A percentile compares a stretch with the other conserved stretches of the same genome.
phyloP scores from a whole-genome alignment of 2,888 invertebrate species.

The Drosophila austrosaltans region DNA sequence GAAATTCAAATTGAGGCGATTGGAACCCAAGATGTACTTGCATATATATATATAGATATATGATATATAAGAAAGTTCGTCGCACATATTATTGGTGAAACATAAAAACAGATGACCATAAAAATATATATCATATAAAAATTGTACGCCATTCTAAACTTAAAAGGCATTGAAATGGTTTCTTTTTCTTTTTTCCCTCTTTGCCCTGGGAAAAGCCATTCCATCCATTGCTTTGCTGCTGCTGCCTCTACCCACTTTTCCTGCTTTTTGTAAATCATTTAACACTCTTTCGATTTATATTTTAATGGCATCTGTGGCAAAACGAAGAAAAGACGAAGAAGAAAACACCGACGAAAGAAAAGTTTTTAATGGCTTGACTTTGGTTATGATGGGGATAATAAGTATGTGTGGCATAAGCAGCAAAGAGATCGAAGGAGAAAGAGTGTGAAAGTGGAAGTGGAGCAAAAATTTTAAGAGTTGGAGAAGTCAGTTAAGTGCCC shows the following conservation, averaged over 20 bases:
- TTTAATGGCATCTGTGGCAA: conserved; percentile 69
- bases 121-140: no score
- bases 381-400: conserved; percentile 11
- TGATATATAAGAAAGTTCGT: no score
- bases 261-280: conserved; percentile 68
- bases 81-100: no score
- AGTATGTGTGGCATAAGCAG: conserved; percentile 1
- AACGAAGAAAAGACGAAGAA: conserved; percentile 25
- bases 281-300: conserved; percentile 76
- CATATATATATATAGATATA: no score
- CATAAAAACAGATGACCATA: no score
- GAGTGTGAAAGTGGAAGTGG: neutral
- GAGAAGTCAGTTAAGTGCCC: conserved; percentile 7
- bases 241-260: neutral
- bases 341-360: conserved; percentile 6
- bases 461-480: neutral
- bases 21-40: no score
- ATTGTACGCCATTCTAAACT: conserved; percentile 40
- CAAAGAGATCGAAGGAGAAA: neutral
- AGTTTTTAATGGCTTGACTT: conserved; percentile 58
- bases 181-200: conserved; percentile 18
- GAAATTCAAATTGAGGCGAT: no score
- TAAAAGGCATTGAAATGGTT: conserved; percentile 62
- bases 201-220: conserved; percentile 63
- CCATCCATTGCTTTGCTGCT: conserved; percentile 19